Evolutionary conservation across 2,797 vertebrate species (phyloP).

Genomic region (Anomalospiza imberbis): DNA sequence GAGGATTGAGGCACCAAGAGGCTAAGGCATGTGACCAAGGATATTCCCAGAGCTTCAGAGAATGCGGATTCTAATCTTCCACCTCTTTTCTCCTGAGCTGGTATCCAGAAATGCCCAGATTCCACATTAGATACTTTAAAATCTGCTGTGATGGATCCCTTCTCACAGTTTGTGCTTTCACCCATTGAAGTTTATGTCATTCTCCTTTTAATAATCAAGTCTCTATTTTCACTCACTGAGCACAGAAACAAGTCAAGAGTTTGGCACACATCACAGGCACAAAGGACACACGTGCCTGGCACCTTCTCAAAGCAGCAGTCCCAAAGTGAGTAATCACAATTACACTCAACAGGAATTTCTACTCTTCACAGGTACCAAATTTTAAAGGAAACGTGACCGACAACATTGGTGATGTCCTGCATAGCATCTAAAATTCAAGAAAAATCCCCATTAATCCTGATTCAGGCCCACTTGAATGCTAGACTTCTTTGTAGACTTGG

Average conservation of each 20-base stretch:
- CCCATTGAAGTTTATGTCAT: background rate
- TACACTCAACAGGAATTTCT: background rate
- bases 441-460: background rate
- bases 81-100: background rate
- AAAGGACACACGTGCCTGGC: background rate
- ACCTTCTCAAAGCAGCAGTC: background rate
- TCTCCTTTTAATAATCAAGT: background rate
- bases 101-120: background rate
- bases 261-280: background rate
- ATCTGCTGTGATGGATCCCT: background rate
- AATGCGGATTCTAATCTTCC: background rate
- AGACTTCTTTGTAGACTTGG: background rate
- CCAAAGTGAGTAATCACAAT: background rate
- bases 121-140: background rate
- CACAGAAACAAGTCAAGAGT: background rate
- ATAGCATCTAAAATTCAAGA: background rate
- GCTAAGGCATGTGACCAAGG: background rate
- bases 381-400: background rate
- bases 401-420: background rate
- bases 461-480: background rate
- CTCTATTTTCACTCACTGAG: background rate
- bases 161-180: background rate
- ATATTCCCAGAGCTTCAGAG: background rate
- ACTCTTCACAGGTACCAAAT: background rate
- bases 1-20: background rate